A percentile compares a stretch with the other conserved stretches of the same genome.
phyloP scores from a whole-genome alignment of 2,797 vertebrate species.

The Chaenodraco wilsoni region DNA sequence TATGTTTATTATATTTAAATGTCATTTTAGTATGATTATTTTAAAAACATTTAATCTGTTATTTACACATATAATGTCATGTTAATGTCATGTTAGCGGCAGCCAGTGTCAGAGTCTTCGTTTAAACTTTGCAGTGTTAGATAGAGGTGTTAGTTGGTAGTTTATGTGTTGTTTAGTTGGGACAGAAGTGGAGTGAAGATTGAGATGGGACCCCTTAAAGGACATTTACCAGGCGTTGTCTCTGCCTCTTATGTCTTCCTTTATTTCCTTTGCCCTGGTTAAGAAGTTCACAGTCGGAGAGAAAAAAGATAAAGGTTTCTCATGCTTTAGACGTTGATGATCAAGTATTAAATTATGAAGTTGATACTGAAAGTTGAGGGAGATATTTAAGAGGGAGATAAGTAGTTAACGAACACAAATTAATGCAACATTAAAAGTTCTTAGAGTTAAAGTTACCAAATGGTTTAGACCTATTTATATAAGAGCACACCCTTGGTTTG shows the following conservation, averaged over 20 bases:
- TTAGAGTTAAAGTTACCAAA: constrained; percentile 40
- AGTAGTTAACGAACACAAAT: constrained; percentile 39
- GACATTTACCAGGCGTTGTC: constrained; percentile 85
- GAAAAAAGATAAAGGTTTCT: constrained; percentile 54
- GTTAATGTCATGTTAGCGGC: constrained; percentile 40
- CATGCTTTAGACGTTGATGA: constrained; percentile 54
- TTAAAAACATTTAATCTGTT: constrained; percentile 20
- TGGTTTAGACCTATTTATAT: constrained; percentile 18
- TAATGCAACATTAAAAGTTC: constrained; percentile 6
- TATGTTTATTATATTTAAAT: constrained; percentile 10
- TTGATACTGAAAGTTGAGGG: constrained; percentile 38
- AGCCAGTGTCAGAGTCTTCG: constrained; percentile 21
- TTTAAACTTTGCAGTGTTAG: constrained; percentile 22
- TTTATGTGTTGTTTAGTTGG: constrained; percentile 32
- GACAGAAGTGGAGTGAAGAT: constrained; percentile 17
- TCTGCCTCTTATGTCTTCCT: constrained; percentile 86
- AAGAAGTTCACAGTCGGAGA: constrained; percentile 77
- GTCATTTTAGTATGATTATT: constrained; percentile 32
- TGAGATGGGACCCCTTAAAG: constrained; percentile 58
- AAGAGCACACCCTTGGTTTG: constrained; percentile 29
- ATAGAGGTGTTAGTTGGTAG: constrained; percentile 45
- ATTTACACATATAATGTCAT: not conserved
- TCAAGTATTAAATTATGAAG: constrained; percentile 41
- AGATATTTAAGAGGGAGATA: constrained; percentile 24
- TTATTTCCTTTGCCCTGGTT: constrained; percentile 88